Evolutionary conservation across 2,797 vertebrate species (phyloP).

Genomic region (Darevskia nairensis): DNA sequence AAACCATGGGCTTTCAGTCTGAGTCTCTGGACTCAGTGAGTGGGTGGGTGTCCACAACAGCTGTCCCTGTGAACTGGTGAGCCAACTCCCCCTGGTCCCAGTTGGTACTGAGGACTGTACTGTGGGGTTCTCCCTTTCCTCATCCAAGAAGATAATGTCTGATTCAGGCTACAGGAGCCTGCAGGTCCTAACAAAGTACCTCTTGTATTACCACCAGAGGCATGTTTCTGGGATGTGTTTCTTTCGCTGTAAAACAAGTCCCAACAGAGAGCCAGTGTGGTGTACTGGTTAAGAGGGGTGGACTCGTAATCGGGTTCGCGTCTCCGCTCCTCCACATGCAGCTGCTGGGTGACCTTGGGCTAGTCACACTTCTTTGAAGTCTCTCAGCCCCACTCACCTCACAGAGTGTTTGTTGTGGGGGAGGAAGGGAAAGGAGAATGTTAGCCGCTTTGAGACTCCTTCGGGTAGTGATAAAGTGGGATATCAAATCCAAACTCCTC

Average conservation of each 20-base stretch:
- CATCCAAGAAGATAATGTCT: neutral
- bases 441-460: no score
- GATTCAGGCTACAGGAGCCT: neutral
- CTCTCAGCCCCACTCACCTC: no score
- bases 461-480: no score
- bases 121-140: neutral
- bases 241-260: neutral
- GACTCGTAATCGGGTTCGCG: no score
- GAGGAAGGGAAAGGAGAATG: no score
- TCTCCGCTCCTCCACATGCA: no score
- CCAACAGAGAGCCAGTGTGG: neutral
- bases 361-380: no score
- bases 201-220: neutral
- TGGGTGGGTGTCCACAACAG: neutral
- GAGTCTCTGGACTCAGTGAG: neutral
- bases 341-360: no score
- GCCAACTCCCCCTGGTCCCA: no score
- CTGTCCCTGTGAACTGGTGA: neutral
- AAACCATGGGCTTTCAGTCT: neutral
- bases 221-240: neutral
- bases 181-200: neutral
- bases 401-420: no score
- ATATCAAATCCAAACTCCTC: no score
- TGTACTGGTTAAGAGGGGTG: no score
- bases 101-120: neutral